Percentiles rank a stretch among this genome's conserved stretches.
Conservation (phyloP, 2,888 invertebrate genomes). For the Sympetrum striolatum region DNA sequence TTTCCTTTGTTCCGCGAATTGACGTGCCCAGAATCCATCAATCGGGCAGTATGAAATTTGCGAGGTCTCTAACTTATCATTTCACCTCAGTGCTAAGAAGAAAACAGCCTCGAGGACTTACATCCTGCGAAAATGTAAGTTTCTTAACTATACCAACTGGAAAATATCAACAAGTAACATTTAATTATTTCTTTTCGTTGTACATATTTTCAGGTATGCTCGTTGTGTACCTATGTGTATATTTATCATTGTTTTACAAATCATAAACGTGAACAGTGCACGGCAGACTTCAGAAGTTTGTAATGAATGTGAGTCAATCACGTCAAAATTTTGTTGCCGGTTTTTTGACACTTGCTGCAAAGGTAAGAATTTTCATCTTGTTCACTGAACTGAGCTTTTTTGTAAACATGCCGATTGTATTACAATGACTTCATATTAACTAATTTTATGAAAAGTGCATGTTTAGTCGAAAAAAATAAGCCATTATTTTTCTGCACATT, state of each 20-base stretch:
- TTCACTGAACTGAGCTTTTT: background rate
- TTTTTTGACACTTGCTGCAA: background rate
- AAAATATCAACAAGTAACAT: background rate
- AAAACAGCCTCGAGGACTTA: background rate
- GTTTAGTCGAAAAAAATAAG: background rate
- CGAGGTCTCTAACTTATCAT: background rate
- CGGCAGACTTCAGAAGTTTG: background rate
- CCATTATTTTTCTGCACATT: background rate
- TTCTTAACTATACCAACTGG: background rate
- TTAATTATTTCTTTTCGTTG: background rate
- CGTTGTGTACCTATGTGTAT: background rate
- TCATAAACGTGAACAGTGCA: background rate
- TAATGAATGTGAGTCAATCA: background rate
- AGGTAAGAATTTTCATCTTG: background rate
- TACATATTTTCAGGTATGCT: background rate
- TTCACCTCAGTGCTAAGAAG: background rate
- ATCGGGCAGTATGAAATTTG: background rate
- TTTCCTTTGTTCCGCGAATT: background rate
- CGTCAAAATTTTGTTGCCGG: background rate
- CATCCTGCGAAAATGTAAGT: background rate
- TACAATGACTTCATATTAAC: background rate
- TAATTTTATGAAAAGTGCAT: background rate
- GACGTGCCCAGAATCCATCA: background rate
- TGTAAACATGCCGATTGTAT: background rate
- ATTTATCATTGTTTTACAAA: background rate